A percentile compares a stretch with the other conserved stretches of the same genome.
These are phyloP conservation scores for Hippocampus mohnikei DNA, from an alignment of 2,113 vertebrate species.

Conservation along the genomic window DNA sequence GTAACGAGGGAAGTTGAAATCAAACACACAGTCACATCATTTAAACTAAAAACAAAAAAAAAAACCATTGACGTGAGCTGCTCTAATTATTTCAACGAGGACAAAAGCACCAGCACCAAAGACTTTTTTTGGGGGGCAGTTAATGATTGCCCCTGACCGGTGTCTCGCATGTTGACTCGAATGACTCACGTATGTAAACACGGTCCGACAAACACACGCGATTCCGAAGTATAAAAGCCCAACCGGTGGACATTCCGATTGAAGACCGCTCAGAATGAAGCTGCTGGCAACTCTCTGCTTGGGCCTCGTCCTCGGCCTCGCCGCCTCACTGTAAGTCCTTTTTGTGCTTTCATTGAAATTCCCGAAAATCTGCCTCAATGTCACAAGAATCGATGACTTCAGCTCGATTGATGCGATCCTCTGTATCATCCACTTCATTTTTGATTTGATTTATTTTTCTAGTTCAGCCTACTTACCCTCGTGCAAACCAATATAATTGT, in stretches of 20 bases:
- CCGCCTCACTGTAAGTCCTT: constrained; percentile 53
- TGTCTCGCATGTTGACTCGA: background rate
- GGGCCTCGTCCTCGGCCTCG: constrained; percentile 38
- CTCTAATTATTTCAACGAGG: background rate
- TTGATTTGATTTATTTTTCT: background rate
- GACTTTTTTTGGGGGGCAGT: background rate
- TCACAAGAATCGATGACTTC: background rate
- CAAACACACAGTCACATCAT: background rate
- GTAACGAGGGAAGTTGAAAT: background rate
- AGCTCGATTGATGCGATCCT: background rate
- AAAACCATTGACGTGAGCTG: background rate
- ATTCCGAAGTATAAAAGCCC: background rate
- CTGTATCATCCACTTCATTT: too few relatives aligned
- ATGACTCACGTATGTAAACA: background rate
- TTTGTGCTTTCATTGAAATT: background rate
- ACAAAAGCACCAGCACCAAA: background rate
- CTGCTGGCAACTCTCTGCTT: constrained; percentile 42
- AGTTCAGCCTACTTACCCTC: background rate
- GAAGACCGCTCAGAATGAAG: constrained; percentile 52
- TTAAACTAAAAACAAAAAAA: too few relatives aligned
- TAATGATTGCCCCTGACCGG: background rate
- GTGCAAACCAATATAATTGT: background rate
- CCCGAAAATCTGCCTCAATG: background rate
- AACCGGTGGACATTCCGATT: background rate
- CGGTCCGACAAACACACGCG: background rate